phyloP scores from a whole-genome alignment of 2,888 invertebrate genomes.

The Alviniconcha strummeri region DNA sequence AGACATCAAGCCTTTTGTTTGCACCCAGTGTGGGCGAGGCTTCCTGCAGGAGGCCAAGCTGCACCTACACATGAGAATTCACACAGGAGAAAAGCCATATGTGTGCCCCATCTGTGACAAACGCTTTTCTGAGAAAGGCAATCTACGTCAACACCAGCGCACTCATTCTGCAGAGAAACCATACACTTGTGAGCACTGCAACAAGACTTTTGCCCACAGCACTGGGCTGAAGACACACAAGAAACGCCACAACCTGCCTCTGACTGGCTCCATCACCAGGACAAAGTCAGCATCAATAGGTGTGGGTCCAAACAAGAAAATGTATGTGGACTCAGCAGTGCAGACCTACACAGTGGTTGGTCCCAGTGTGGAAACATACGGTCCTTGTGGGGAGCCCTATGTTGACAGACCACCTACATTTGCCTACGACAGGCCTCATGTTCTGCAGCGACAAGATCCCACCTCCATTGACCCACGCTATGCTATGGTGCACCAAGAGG shows the following conservation, averaged over 20 bases:
- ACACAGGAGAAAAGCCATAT: constrained; percentile 32
- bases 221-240: constrained; percentile 29
- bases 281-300: constrained; percentile 17
- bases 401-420: constrained; percentile 30
- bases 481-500: constrained; percentile 30
- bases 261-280: not conserved
- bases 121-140: constrained; percentile 34
- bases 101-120: constrained; percentile 31
- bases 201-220: constrained; percentile 29
- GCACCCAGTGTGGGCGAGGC: constrained; percentile 29
- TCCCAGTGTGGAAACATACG: constrained; percentile 29
- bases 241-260: constrained; percentile 30
- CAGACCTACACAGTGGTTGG: constrained; percentile 33
- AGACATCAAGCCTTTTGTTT: constrained; percentile 30
- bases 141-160: constrained; percentile 30
- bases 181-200: constrained; percentile 30
- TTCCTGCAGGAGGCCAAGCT: constrained; percentile 34
- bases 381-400: constrained; percentile 18
- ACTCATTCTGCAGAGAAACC: constrained; percentile 30
- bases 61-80: constrained; percentile 27
- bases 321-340: constrained; percentile 32
- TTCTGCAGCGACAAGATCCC: constrained; percentile 27
- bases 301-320: constrained; percentile 29
- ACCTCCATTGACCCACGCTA: constrained; percentile 30
- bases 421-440: constrained; percentile 31